Base-by-base conservation (phyloP, 2,113 vertebrate species). In the Hippopotamus amphibius region DNA sequence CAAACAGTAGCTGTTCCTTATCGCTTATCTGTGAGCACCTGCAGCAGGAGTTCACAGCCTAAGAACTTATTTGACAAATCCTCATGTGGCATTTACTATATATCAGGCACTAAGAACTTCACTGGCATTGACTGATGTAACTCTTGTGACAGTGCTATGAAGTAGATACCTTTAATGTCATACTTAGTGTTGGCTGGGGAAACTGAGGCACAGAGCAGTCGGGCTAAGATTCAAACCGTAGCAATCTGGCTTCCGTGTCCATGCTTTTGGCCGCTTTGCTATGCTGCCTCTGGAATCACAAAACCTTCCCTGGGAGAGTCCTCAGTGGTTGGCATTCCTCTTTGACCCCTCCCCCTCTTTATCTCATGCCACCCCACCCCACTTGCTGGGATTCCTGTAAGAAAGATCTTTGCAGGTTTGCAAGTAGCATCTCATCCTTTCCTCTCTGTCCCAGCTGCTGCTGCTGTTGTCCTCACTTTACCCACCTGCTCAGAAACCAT, bases 1-100 rank as follows among this genome's bases (percentile, higher is more conserved):
- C 61, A 28, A 0, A 81, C 79, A 76, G 50, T 37, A 63, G 15
- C 59, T 53, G 0, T 48, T 55, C 33, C 77, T 90, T 68, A 43
- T 68, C 46, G 41, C 77, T 92, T 72, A 50, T 57, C 85, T 91
- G 53, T 74, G 48, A 92, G 37, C 30, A 57, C 11, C 88, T 48
- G 15, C 7, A 12, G 63, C 76, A 26, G 46, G 41, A 83, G 37
- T 63, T 41, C 71, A 61, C 19, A 50, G 55, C 55, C 82, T 57
- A 66, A 89, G 22, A 87, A 87, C 13, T n/a, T 33, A 28, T 4
- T 57, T 53, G 74, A 55, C 41, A 93, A 71, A 43, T 26, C 55
- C 43, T 79, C 6, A 0, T 55, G 24, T 59, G 17, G 43, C 28
- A 16, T n/a, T 69, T 65, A 22, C n/a, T 63, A 2, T 33, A 22